Evolutionary conservation across 2,888 invertebrate genomes (phyloP).

Genomic region (Tiliacea citrago): DNA sequence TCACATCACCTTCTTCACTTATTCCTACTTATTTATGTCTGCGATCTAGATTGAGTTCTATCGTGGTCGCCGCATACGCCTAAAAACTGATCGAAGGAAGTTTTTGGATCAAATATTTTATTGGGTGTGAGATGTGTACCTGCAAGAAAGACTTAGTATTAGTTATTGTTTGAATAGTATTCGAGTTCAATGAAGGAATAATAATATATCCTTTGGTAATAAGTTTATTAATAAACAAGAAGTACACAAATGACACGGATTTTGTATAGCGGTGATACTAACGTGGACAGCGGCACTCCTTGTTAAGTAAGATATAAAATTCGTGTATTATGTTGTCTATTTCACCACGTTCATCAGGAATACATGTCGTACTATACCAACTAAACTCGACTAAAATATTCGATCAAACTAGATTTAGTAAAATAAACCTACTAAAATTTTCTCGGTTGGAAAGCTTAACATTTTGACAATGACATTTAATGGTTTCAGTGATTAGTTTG

Average conservation of each 20-base stretch:
- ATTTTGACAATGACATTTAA: background rate
- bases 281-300: background rate
- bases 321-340: background rate
- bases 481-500: constrained; percentile 19
- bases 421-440: too few relatives aligned
- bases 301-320: background rate
- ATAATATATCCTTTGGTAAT: background rate
- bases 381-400: constrained; percentile 3
- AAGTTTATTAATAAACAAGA: background rate
- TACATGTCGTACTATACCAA: background rate
- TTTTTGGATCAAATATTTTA: background rate
- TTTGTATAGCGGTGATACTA: background rate
- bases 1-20: too few relatives aligned
- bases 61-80: background rate
- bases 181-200: background rate
- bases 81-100: background rate
- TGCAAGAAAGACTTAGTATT: background rate
- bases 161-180: background rate
- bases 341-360: background rate
- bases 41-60: background rate
- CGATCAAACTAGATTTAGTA: background rate
- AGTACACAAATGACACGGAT: too few relatives aligned
- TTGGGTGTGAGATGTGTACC: background rate
- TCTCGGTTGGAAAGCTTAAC: background rate
- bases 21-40: too few relatives aligned